Evolutionary conservation across 2,113 vertebrate genomes (phyloP), one percentile per base, ranked within the genome.

Genomic region (Aspidoscelis tigris): DNA sequence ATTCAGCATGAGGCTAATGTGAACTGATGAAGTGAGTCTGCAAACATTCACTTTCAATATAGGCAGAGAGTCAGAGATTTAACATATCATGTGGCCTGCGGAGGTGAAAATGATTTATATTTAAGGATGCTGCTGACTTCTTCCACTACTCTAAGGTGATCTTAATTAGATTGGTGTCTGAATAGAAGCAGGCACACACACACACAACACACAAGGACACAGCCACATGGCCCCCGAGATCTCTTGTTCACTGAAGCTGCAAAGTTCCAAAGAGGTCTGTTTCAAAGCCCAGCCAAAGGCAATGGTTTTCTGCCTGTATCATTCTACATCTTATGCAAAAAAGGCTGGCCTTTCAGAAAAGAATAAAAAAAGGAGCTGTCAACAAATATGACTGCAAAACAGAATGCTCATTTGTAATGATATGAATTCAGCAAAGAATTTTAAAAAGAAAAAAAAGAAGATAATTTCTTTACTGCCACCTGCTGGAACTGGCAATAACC

Each of bases 1-100:
- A 96, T 97, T 96, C 96, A 96, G 96, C 96, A 96, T 96, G 96
- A 97, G 96, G 96, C 96, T 97, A 97, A 97, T 97, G 96, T 92
- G 95, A 97, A 94, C 96, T 96, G 96, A 96, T 96, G 96, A 96
- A 96, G 93, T 95, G 96, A 96, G 93, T 96, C 96, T 94, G 90
- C 95, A 96, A 96, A 97, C 96, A 93, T 93, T 96, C 96, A 92
- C 95, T 96, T 96, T 92, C 93, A 20, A 92, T 96, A 92, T 93
- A 96, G 95, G 93, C 58, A 80, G 93, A 88, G 94, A 92, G 83
- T 93, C 92, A 89, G 94, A 94, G 91, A 95, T 91, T 94, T 92
- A 95, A 91, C 94, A 68, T 87, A 96, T 94, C 94, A 93, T 86
- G 89, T 86, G 93, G 94, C 94, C 94, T 86, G 71, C 0, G 4